Base-by-base conservation (phyloP, 2,888 invertebrate genomes). In the Cyclophora albipunctata region DNA sequence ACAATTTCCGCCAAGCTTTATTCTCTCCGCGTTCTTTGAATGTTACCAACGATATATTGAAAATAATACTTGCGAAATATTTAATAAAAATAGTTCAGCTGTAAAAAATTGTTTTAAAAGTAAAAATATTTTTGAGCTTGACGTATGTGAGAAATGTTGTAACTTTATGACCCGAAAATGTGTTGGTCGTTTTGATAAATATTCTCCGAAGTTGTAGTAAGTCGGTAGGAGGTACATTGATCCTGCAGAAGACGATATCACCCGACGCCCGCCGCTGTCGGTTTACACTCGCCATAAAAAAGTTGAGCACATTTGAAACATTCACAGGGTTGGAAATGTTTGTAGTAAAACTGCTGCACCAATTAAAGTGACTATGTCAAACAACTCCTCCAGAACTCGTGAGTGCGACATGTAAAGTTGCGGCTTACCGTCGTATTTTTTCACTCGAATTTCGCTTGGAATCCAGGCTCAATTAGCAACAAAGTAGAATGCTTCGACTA, bases 291-390 rank as follows among this genome's bases (percentile, higher is more conserved):
- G 5, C 43, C 50, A 50, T 52, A 48, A 55, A 48, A 55, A 53
- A 57, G 44, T 50, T 48, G 43, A 34, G 42, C 40, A 37, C 53
- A 53, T 55, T 49, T 34, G 34, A 42, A 47, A 48, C 47, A 49
- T 51, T 48, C 48, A 42, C 46, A 43, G 34, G 43, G 43, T 4
- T 47, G 55, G 52, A 41, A 54, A 51, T 57, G 53, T 53, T 57
- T 52, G 54, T 58, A 53, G 47, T 51, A 57, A 54, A 57, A 43
- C 33, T 7, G 43, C 51, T 52, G 50, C 49, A 54, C 54, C 54
- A 58, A 61, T 59, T 61, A 59, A 57, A 55, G 56, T 50, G 52
- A 51, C 55, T 57, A 52, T 57, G 54, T 55, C 57, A 56, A 56
- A 59, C 55, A 57, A 60, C 55, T 57, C 46, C 48, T 57, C 50